Evolutionary conservation across 2,888 invertebrate species (phyloP), one percentile per base, ranked within the genome.

Genomic region (Macropis europaea): DNA sequence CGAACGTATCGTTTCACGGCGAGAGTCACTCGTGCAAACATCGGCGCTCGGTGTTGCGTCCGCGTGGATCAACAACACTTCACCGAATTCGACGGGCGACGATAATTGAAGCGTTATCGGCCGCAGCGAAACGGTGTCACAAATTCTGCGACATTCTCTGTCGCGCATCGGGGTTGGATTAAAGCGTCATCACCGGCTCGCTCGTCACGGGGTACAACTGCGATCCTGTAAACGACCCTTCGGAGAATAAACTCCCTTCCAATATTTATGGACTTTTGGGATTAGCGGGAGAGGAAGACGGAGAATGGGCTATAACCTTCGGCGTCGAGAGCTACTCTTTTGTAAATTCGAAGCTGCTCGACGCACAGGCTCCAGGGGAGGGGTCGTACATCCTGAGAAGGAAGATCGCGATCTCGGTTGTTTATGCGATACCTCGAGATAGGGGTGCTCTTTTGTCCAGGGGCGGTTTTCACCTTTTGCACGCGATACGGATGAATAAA

Each of bases 391-490:
- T 78, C 72, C 77, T 78, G 62, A n/a, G n/a, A 69, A 76, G 81
- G 68, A 83, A 82, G 82, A 86, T 86, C 84, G 81, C 86, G 86
- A 86, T 86, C 80, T 77, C 63, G 78, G 74, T 85, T 86, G 86
- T 86, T 86, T 86, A 85, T 86, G 84, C 81, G 84, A 84, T 85
- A 77, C 76, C 74, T 68, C 79, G 79, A 82, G 82, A 82, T 67
- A 79, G 78, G 85, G 83, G 78, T 77, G 77, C 77, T 79, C 84
- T 81, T 86, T 85, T 86, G 86, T 86, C 81, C 81, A 76, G 74
- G 79, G 83, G 82, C 77, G 80, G 81, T 81, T 81, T 78, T 80
- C 77, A 73, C 54, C 76, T 52, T 73, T 68, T 48, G 40, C 52
- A 36, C 70, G 36, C 71, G 70, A 81, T 74, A 79, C 71, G 67